phyloP scores from a whole-genome alignment of 2,888 invertebrate species.

The Parnassius apollo region DNA sequence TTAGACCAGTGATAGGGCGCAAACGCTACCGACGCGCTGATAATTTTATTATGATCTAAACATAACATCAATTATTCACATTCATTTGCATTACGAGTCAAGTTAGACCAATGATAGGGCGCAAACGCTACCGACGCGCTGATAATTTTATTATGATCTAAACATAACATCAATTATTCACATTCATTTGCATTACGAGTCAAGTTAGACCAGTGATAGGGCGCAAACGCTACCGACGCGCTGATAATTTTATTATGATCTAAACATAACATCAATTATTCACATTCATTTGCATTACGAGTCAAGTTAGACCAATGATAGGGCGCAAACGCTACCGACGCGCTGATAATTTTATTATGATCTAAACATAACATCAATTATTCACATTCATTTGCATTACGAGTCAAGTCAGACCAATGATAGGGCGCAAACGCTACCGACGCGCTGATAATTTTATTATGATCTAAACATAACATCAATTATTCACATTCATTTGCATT shows the following conservation, averaged over 20 bases:
- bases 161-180: neutral
- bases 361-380: neutral
- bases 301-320: slow-evolving; percentile 6
- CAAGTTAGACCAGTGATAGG: slow-evolving; percentile 4
- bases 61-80: neutral
- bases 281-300: slow-evolving; percentile 1
- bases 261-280: neutral
- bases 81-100: slow-evolving; percentile 7
- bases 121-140: neutral
- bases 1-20: slow-evolving; percentile 2
- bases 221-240: neutral
- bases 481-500: neutral
- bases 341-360: no score
- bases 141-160: no score
- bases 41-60: slow-evolving; percentile 5
- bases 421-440: neutral
- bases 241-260: no score
- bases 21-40: neutral
- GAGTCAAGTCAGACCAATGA: slow-evolving; percentile 6
- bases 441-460: no score
- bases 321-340: neutral
- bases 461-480: neutral
- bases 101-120: slow-evolving; percentile 1
- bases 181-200: slow-evolving; percentile 1
- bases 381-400: neutral